Evolutionary conservation across 2,888 invertebrate species (phyloP), one percentile per base, ranked within the genome.

Genomic region (Omphaloscelis lunosa): DNA sequence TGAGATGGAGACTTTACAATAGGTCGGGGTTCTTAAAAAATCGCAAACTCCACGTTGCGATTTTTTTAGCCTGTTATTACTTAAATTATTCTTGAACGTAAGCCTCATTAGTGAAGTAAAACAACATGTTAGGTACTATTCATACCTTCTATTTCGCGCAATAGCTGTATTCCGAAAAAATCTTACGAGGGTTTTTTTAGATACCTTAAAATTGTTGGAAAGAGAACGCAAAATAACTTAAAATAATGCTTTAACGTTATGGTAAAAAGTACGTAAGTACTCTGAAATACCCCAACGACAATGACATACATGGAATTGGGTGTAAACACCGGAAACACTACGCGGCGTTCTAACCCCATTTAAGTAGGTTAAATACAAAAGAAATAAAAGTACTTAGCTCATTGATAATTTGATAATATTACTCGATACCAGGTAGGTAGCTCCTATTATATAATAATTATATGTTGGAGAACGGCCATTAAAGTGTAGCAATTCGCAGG

Each of bases 341-440:
- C 7, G 45, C 34, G 34, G 34, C 45, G 8, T 53, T 34, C 4
- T 61, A 51, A 20, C n/a, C 4, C 59, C 23, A 51, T 51, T 34
- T 41, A 77, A 41, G 34, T 78, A 68, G 68, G 20, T 27, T 29
- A 29, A 27, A 75, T n/a, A 41, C 23, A 56, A 70, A 20, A 41
- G 1, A 58, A 58, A 34, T 39, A 72, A n/a, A 15, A 23, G 12
- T 34, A 12, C 7, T 1, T 45, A 23, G 11, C 17, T 17, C 5
- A 23, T 72, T 71, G 23, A 29, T 29, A 23, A n/a, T 45, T 72
- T 71, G 23, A 29, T 41, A 23, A n/a, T 45, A 56, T n/a, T 27
- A 41, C 23, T 67, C 17, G 17, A 23, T 23, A 48, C 34, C 15
- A 23, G 17, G 23, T 34, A 23, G 27, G 34, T 29, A 78, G 67